A percentile compares a stretch with the other conserved stretches of the same genome.
phyloP scores from a whole-genome alignment of 2,797 vertebrate genomes.

The Micrastur ruficollis region DNA sequence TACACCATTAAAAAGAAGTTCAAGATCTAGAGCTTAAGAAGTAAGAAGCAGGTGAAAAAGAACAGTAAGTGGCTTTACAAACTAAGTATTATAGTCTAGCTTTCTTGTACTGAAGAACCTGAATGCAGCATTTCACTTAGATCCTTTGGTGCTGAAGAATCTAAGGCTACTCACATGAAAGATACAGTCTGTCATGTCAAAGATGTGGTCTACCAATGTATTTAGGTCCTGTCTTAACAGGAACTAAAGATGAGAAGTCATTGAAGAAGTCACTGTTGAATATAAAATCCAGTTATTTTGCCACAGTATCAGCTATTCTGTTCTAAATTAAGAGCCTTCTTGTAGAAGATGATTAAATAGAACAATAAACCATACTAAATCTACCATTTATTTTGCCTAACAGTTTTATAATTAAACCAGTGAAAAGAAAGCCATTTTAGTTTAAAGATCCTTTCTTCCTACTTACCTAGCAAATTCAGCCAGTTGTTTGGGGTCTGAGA shows the following conservation, averaged over 20 bases:
- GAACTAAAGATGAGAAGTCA: not conserved
- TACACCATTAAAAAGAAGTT: not conserved
- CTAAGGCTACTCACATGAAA: not conserved
- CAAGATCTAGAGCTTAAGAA: not conserved
- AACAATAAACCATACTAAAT: not conserved
- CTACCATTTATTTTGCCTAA: not conserved
- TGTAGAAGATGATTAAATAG: not conserved
- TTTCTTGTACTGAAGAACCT: not conserved
- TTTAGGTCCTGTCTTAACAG: not conserved
- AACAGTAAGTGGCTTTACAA: not conserved
- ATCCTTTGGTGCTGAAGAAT: not conserved
- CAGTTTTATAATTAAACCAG: not conserved
- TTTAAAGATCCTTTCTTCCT: not conserved
- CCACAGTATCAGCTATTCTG: not conserved
- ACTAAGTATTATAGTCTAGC: not conserved
- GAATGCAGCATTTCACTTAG: not conserved
- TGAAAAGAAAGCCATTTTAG: not conserved
- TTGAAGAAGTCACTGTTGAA: not conserved
- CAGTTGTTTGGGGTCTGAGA: conserved; percentile 96
- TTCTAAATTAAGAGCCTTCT: not conserved
- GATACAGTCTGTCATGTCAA: not conserved
- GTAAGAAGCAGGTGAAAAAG: not conserved
- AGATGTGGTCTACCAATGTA: not conserved
- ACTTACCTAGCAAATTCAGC: conserved; percentile 96
- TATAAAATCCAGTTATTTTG: not conserved